phyloP scores from a whole-genome alignment of 2,797 vertebrate genomes.

The Coranthus polyacanthus region DNA sequence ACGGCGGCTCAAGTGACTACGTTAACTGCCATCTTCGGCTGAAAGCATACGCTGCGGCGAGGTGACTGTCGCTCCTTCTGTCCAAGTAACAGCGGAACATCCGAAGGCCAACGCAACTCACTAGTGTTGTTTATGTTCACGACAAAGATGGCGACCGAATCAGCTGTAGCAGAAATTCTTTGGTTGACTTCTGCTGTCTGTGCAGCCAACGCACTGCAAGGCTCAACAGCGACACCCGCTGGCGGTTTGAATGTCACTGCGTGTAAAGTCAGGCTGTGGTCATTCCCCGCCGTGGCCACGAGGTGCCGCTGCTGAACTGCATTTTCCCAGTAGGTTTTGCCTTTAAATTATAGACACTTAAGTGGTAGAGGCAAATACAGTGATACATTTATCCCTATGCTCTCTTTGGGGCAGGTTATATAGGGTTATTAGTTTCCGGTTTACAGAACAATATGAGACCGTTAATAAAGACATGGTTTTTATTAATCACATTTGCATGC shows the following conservation, averaged over 20 bases:
- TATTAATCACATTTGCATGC: too few species aligned
- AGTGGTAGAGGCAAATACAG: too few species aligned
- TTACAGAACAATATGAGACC: too few species aligned
- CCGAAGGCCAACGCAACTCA: constrained; percentile 21
- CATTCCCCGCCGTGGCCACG: neutral
- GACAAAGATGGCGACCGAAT: constrained; percentile 81
- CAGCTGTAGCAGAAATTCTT: constrained; percentile 74
- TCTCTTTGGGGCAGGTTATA: too few species aligned
- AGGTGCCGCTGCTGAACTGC: constrained; percentile 32
- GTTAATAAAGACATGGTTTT: too few species aligned
- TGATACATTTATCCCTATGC: too few species aligned
- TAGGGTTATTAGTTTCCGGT: too few species aligned
- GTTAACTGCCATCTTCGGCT: constrained; percentile 31
- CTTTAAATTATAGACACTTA: too few species aligned
- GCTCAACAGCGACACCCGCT: constrained; percentile 43
- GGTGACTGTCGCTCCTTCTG: neutral
- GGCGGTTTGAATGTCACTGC: constrained; percentile 5
- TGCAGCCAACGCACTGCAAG: neutral
- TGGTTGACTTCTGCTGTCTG: constrained; percentile 59
- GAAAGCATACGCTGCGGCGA: neutral
- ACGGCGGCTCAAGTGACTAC: constrained; percentile 52
- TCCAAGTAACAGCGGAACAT: neutral
- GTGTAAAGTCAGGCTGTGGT: rapidly evolving
- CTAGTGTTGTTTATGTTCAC: constrained; percentile 80
- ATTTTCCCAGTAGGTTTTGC: too few species aligned